Conservation (phyloP, 2,888 invertebrate species). For the Plagodis dolabraria region DNA sequence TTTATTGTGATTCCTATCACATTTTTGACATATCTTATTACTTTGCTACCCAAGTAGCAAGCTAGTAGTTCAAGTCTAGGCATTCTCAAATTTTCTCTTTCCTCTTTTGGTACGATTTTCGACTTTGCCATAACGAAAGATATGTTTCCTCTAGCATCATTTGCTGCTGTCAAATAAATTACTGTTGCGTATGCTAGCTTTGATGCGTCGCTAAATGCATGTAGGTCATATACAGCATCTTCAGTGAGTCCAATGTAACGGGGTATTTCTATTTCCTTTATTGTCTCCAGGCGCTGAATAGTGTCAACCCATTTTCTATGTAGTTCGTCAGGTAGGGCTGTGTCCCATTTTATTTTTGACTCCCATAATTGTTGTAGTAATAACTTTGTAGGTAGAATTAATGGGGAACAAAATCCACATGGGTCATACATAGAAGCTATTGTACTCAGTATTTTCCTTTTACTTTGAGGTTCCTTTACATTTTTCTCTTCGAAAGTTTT, state of each 20-base stretch:
- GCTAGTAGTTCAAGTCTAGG: too few species aligned
- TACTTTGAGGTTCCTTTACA: neutral
- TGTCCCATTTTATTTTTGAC: constrained; percentile 25
- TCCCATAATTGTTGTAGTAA: constrained; percentile 29
- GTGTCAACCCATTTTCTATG: neutral
- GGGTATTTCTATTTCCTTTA: neutral
- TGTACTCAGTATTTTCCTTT: constrained; percentile 19
- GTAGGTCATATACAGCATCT: neutral
- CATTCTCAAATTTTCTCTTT: neutral
- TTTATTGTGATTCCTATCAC: neutral
- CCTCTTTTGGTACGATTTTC: neutral
- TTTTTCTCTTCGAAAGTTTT: constrained; percentile 1
- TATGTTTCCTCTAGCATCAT: neutral
- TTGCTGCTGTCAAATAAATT: neutral
- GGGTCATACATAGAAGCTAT: constrained; percentile 33
- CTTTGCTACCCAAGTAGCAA: neutral
- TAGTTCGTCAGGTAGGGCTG: constrained; percentile 8
- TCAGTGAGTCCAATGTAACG: neutral
- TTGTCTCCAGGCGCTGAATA: neutral
- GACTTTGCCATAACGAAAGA: neutral
- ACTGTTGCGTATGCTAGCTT: neutral
- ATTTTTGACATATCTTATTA: neutral
- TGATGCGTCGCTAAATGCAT: neutral
- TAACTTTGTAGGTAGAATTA: constrained; percentile 28
- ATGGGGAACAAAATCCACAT: constrained; percentile 26